Evolutionary conservation across 2,113 vertebrate species (phyloP).

Genomic region (Gallinago paraguaiae): DNA sequence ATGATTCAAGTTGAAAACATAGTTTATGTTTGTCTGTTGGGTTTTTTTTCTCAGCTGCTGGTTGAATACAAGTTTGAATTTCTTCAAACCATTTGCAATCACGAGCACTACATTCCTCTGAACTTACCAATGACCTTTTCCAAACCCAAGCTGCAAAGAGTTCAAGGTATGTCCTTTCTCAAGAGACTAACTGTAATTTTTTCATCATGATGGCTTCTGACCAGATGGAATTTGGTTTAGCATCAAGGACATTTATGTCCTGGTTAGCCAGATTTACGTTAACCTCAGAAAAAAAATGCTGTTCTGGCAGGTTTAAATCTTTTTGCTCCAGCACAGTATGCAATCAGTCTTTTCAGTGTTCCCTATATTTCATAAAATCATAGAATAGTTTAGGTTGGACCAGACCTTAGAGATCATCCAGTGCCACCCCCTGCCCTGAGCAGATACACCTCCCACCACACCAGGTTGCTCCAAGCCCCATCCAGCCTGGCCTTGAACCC

Average conservation of each 20-base stretch:
- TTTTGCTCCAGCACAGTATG: not conserved
- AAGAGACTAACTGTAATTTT: not conserved
- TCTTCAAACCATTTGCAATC: constrained; percentile 90
- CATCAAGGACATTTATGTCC: not conserved
- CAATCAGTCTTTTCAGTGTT: not conserved
- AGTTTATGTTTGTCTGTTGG: not conserved
- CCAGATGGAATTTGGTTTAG: not conserved
- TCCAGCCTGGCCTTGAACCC: no score
- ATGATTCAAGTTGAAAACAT: not conserved
- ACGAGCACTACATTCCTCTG: constrained; percentile 96
- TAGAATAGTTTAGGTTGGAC: no score
- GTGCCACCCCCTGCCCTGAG: no score
- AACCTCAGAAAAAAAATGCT: not conserved
- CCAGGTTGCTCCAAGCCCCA: no score
- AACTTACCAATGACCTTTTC: constrained; percentile 96
- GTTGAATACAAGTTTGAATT: constrained; percentile 97
- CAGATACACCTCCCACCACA: no score
- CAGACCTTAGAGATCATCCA: no score
- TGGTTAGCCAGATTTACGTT: not conserved
- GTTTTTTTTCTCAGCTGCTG: constrained; percentile 78
- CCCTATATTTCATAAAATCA: not conserved
- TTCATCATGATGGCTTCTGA: not conserved
- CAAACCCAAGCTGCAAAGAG: constrained; percentile 89
- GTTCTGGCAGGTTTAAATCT: not conserved
- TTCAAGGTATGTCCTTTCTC: constrained; percentile 82